Evolutionary conservation across 92 coral and sea anemone species (phyloP).

Genomic region (Heliopora coerulea): DNA sequence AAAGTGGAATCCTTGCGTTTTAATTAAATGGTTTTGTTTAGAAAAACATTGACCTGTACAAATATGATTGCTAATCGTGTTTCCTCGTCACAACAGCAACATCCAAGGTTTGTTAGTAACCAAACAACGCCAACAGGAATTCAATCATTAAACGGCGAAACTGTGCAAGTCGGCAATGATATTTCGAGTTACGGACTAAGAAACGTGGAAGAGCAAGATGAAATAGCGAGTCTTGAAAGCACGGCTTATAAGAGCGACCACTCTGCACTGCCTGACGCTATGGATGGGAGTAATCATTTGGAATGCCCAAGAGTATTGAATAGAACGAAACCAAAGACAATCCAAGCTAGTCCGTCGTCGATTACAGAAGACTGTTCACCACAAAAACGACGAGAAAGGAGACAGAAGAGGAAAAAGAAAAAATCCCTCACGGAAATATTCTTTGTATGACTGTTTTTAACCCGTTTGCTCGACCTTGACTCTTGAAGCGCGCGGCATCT

Average conservation of each 20-base stretch:
- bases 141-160: not conserved
- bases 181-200: not conserved
- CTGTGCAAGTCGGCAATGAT: not conserved
- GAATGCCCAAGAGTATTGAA: not conserved
- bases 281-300: not conserved
- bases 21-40: not conserved
- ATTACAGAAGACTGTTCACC: conserved; percentile 36
- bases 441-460: conserved; percentile 39
- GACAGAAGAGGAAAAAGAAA: conserved; percentile 38
- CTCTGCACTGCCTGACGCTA: not conserved
- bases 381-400: conserved; percentile 40
- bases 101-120: not conserved
- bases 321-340: conserved; percentile 7
- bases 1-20: not conserved
- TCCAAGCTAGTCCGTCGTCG: conserved; percentile 2
- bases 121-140: conserved; percentile 21
- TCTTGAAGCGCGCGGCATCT: too few relatives aligned
- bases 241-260: not conserved
- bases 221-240: not conserved
- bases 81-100: conserved; percentile 20
- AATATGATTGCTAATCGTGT: conserved; percentile 31
- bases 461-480: too few relatives aligned
- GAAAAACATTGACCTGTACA: not conserved
- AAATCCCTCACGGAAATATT: conserved; percentile 41
- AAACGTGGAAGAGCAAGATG: not conserved